Base-by-base conservation (phyloP, 2,797 vertebrate genomes). In the Dryobates pubescens region DNA sequence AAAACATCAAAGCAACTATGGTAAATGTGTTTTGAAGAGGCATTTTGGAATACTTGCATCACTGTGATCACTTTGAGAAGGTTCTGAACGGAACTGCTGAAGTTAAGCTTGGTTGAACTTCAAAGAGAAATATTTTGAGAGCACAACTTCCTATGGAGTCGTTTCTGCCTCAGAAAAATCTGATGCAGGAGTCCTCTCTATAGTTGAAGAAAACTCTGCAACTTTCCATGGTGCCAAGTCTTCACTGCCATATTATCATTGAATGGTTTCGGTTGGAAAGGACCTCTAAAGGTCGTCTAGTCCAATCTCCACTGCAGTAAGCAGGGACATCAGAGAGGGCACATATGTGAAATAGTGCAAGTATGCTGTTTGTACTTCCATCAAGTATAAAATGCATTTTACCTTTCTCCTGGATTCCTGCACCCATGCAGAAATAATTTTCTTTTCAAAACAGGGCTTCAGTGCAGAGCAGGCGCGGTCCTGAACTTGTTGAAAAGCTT, bases 301-400 rank as follows among this genome's bases (percentile, higher is more conserved):
- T 22, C 47, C 20, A 49, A 49, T 47, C 20, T 6, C 47, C 47
- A 49, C 11, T 49, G 47, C 20, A 49, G 47, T 49, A 16, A 49
- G 47, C 47, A 49, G 20, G 20, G 10, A 49, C 47, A 47, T 47
- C 45, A 49, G 47, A 49, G 20, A 49, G 47, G 47, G 19, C 47
- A 22, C 47, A 49, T 49, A 29, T 32, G 26, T 36, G 41, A 70
- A 74, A 18, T 6, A 9, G 30, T 77, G 43, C 27, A 30, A 13
- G 27, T 45, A 2, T 43, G 20, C 38, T 77, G 27, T 47, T 73
- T 65, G 15, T 34, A 7, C 11, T 75, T 58, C 0, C 0, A 4
- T 0, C 7, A 26, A 53, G 8, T 45, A 7, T 26, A 57, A 59
- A 53, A 63, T 30, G n/a, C 9, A 7, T 30, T 30, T 88, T 71